Evolutionary conservation across 2,797 vertebrate genomes (phyloP).

Genomic region (Tokudaia muenninki): DNA sequence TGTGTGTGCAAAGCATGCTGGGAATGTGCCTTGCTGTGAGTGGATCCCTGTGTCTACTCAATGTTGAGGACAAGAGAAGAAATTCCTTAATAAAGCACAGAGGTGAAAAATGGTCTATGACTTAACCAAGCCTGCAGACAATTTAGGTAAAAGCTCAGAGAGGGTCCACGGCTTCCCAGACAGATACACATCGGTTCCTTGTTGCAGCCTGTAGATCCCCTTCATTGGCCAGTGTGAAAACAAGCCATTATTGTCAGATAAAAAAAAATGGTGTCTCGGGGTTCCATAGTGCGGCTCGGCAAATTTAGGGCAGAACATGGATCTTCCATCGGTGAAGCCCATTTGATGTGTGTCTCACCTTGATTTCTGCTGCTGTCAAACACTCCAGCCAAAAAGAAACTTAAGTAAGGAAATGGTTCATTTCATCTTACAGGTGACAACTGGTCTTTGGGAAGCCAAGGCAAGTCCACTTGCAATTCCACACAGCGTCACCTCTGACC

Average conservation of each 20-base stretch:
- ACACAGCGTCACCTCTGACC: not conserved
- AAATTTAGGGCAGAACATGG: not conserved
- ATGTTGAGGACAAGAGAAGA: not conserved
- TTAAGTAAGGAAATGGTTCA: no score
- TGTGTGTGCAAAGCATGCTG: not conserved
- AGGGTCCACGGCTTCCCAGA: not conserved
- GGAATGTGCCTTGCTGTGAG: not conserved
- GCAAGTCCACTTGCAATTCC: not conserved
- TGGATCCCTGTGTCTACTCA: accelerated
- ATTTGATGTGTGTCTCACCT: not conserved
- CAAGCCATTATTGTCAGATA: no score
- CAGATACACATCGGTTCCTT: not conserved
- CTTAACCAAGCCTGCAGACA: not conserved
- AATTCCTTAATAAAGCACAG: not conserved
- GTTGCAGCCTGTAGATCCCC: not conserved
- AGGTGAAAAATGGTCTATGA: not conserved
- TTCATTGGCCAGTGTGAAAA: not conserved
- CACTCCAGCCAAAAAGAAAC: not conserved
- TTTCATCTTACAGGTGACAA: not conserved
- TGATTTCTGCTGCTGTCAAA: not conserved
- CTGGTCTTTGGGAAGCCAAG: not conserved
- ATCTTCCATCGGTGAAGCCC: not conserved
- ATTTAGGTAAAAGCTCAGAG: not conserved
- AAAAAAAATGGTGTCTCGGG: not conserved
- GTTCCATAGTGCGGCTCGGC: not conserved